Conservation (phyloP, 2,888 invertebrate genomes). For the Polymixis lichenea region DNA sequence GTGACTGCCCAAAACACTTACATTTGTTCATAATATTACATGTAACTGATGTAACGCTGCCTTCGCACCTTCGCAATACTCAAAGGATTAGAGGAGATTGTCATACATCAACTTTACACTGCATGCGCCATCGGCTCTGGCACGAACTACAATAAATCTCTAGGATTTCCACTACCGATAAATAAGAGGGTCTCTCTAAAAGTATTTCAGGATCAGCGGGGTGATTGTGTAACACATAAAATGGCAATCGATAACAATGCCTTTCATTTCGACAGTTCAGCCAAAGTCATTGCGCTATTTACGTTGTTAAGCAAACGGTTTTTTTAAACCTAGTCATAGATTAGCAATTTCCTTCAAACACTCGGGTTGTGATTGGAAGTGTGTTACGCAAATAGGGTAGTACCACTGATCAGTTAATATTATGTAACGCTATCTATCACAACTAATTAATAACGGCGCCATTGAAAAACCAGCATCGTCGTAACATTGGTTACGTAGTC, state of each 20-base stretch:
- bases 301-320: background rate
- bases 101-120: background rate
- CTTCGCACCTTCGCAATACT: background rate
- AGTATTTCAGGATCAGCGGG: background rate
- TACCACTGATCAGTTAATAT: too few relatives aligned
- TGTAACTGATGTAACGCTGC: background rate
- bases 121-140: background rate
- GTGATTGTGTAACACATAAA: background rate
- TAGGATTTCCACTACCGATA: background rate
- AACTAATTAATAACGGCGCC: too few relatives aligned
- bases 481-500: background rate
- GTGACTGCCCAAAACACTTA: constrained; percentile 41
- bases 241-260: background rate
- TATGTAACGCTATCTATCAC: too few relatives aligned
- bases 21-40: constrained; percentile 10
- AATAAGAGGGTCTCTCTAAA: background rate
- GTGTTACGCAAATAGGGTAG: too few relatives aligned
- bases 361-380: background rate
- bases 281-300: background rate
- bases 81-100: background rate
- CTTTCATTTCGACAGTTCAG: background rate
- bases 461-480: too few relatives aligned
- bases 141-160: background rate
- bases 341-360: background rate
- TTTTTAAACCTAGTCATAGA: background rate